Evolutionary conservation across 2,113 vertebrate genomes (phyloP), one percentile per base, ranked within the genome.

Genomic region (Panthera tigris): DNA sequence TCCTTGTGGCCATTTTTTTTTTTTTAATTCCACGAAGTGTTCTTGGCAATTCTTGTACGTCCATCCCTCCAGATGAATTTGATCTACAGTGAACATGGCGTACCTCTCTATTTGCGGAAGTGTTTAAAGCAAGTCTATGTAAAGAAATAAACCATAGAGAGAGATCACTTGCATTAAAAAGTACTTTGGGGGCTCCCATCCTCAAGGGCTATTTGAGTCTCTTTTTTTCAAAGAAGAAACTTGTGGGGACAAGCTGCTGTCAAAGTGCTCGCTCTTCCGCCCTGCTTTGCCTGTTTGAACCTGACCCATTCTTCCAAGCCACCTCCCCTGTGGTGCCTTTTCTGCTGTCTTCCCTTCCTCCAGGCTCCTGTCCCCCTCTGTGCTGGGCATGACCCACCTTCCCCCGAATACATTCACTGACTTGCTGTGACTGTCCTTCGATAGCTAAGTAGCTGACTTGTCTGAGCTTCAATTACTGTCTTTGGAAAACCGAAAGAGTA

Each of bases 111-210:
- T 39, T n/a, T 29, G 14, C 23, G 45, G 21, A 92, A 41, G 15
- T 89, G 74, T 91, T 95, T 84, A 89, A 94, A 92, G 39, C 39
- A 83, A 96, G 41, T 11, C 63, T 65, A 63, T 57, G 80, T 85
- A 93, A 88, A 84, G 57, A 86, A 74, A 29, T 66, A 87, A 88
- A 41, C 41, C 65, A 48, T 65, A 41, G n/a, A 92, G 52, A 68
- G 33, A 89, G 55, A 88, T 90, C 1, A 86, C n/a, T 73, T 13
- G 7, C 14, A 39, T 69, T 61, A 18, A 69, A 90, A 90, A 80
- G 5, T 78, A 41, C 36, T 18, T 5, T 57, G 71, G 31, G 19
- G 8, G 5, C 14, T 48, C 31, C 45, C 48, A 5, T 55, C 31
- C 29, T 91, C 89, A 74, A 52, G 55, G 36, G 6, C 55, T 41